Evolutionary conservation across 2,888 invertebrate species (phyloP), one percentile per base, ranked within the genome.

Genomic region (Eueremaeus valkanovi): DNA sequence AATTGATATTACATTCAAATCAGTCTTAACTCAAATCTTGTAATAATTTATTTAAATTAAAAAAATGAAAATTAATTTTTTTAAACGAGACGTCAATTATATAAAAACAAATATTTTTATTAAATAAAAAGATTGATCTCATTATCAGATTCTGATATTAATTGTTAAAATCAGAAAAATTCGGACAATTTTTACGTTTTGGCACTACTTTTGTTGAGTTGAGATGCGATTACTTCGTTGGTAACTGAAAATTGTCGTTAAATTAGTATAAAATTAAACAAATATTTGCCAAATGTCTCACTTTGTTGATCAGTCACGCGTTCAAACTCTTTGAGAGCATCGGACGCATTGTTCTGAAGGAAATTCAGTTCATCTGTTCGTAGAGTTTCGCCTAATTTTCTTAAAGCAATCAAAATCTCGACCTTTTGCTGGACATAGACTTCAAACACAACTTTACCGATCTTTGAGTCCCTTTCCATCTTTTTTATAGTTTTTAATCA

Each of bases 401-500:
- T 83, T 77, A 86, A 79, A 11, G 86, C 86, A 49, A 83, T 83
- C 51, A 86, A 78, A 68, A 86, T 85, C 81, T 86, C 86, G 29
- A 85, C 82, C 81, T 87, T 87, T 81, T 88, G 87, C 79, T 85
- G 85, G 55, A 86, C 86, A 74, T 85, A 84, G 33, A 81, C 81
- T 61, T 86, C 85, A 77, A 81, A 80, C 42, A 83, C 82, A 33
- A 88, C 81, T 83, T 88, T 88, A 31, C 88, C 89, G 36, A 89
- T 84, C 81, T 88, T 88, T 16, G 85, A 82, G 81, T 89, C 88
- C 79, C 88, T 84, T 66, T 88, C 87, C 49, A 85, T 81, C 79
- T 80, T 51, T 79, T 45, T 31, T 13, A 73, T 18, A 21, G 18
- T 55, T 58, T n/a, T 61, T 55, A 40, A 49, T 0, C n/a, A 73